Evolutionary conservation across 2,797 vertebrate species (phyloP), one percentile per base, ranked within the genome.

Genomic region (Morelia viridis): DNA sequence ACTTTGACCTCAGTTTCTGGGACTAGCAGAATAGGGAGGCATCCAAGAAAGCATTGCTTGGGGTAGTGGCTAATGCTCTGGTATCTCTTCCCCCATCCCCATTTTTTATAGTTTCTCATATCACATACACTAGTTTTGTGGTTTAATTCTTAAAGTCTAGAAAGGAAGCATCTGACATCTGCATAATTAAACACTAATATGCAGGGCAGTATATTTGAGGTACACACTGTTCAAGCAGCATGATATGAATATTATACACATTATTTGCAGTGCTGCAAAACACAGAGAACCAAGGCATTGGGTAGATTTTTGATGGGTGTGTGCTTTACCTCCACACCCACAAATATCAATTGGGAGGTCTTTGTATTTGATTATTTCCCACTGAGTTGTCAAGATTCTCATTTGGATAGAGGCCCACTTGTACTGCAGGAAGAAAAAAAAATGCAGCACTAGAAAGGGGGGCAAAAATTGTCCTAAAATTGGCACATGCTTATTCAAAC

Each of bases 1-100:
- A 10, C 60, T 71, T 31, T 95, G 91, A 64, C 90, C 92, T 89
- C 85, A 93, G 71, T 89, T 95, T 93, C 93, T 11, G 0, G 76
- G 93, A 93, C 87, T 94, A 53, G 80, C 53, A 0, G 0, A 85
- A 71, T 93, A 92, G 93, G 94, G 95, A 94, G 89, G 87, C 92
- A 76, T 90, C 26, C 94, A 92, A 84, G 83, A 56, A 41, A 94
- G 50, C 13, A 31, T 91, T 0, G 0, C 41, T 94, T 76, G 53
- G 91, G 90, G 88, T 1, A 0, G 50, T 46, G 86, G 53, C 62
- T 89, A 0, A 41, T 91, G 86, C 0, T 0, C 84, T 61, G 89
- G 80, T 0, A 41, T 46, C 71, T 89, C 64, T 89, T 93, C 58
- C 84, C 71, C 88, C 46, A 17, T 76, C 8, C 71, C 35, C 19